Percentiles rank a stretch among this genome's conserved stretches.
phyloP scores from a whole-genome alignment of 2,888 invertebrate species.

The Archips crataeganus region DNA sequence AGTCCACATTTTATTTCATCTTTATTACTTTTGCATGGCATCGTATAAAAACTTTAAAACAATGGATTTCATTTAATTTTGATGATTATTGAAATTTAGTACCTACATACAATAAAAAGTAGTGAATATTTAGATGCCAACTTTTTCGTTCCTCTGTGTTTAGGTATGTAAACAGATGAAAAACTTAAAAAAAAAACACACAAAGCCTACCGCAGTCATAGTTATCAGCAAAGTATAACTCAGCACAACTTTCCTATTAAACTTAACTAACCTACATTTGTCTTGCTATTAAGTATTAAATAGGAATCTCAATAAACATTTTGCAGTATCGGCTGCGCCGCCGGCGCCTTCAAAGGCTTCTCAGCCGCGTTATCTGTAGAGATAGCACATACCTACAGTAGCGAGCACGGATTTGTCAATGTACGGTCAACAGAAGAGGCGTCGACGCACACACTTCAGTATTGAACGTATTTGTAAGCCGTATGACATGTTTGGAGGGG shows the following conservation, averaged over 20 bases:
- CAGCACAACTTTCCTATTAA: too few relatives aligned
- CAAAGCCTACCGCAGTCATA: too few relatives aligned
- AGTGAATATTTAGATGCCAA: too few relatives aligned
- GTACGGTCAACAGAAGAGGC: conserved; percentile 74
- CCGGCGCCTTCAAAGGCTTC: conserved; percentile 68
- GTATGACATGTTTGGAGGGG: conserved; percentile 46
- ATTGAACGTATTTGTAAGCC: conserved; percentile 61
- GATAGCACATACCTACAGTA: conserved; percentile 78
- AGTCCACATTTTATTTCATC: conserved; percentile 70
- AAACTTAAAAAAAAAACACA: neutral
- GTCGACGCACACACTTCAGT: conserved; percentile 52
- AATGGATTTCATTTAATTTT: neutral
- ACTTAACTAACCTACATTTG: too few relatives aligned
- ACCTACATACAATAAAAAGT: neutral
- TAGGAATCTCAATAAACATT: conserved; percentile 3
- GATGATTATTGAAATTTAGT: neutral
- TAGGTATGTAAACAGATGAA: neutral
- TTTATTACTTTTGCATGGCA: conserved; percentile 69
- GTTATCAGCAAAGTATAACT: neutral
- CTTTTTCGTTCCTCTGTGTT: too few relatives aligned
- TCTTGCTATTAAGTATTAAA: conserved; percentile 1
- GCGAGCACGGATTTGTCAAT: conserved; percentile 78
- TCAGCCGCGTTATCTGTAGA: conserved; percentile 58
- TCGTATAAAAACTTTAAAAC: conserved; percentile 3
- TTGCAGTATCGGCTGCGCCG: conserved; percentile 75